These are phyloP conservation scores for Galleria mellonella DNA, from an alignment of 1,140 invertebrate genomes.

Conservation along the genomic window DNA sequence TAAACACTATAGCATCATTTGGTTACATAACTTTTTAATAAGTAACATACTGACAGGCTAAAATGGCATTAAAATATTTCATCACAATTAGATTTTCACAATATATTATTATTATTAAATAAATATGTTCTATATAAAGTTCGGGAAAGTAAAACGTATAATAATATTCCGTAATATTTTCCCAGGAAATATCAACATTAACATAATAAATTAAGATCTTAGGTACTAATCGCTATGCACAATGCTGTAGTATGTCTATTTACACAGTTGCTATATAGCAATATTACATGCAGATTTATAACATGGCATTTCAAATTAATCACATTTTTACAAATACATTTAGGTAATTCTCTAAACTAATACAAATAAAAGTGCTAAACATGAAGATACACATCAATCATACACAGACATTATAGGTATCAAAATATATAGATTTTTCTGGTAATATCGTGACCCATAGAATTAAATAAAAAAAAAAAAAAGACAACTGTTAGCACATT, in stretches of 20 bases:
- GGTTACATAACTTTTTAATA: constrained; percentile 65
- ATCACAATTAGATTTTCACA: constrained; percentile 56
- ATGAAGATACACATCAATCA: too few species aligned
- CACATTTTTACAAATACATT: constrained; percentile 19
- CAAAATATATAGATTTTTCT: too few species aligned
- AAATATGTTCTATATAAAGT: constrained; percentile 20
- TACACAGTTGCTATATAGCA: constrained; percentile 21
- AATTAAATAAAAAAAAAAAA: too few species aligned
- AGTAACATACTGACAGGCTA: constrained; percentile 61
- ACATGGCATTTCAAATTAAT: constrained; percentile 18
- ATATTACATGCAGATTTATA: constrained; percentile 13
- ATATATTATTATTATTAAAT: constrained; percentile 30
- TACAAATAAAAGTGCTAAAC: too few species aligned
- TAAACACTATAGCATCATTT: constrained; percentile 68
- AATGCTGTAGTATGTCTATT: constrained; percentile 24
- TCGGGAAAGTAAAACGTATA: constrained; percentile 9
- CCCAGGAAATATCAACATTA: constrained; percentile 12
- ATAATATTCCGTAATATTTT: constrained; percentile 9
- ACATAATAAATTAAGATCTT: constrained; percentile 23
- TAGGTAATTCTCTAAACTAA: neutral
- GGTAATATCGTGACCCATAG: too few species aligned
- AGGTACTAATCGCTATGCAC: constrained; percentile 11
- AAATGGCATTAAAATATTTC: constrained; percentile 69
- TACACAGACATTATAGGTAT: neutral
- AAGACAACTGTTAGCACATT: constrained; percentile 9